Evolutionary conservation across 2,888 invertebrate genomes (phyloP).

Genomic region (Caprella mutica): DNA sequence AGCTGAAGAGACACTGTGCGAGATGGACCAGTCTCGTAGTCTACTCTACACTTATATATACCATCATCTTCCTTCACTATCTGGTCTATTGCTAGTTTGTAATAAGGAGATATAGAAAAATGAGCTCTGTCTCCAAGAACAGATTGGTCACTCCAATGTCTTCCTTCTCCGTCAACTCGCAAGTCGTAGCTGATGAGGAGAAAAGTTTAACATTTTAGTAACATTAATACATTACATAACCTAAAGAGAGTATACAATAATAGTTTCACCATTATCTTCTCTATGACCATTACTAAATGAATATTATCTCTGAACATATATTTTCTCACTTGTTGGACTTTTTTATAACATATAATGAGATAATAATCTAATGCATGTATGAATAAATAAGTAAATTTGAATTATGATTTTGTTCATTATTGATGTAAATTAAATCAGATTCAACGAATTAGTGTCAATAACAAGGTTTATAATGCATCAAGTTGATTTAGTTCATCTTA

Average conservation of each 20-base stretch:
- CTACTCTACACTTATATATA: constrained; percentile 30
- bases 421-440: too few species aligned
- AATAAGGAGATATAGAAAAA: constrained; percentile 14
- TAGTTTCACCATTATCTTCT: not conserved
- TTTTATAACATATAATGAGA: not conserved
- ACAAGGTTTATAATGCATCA: too few species aligned
- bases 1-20: constrained; percentile 22
- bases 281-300: not conserved
- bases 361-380: too few species aligned
- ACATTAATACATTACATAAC: not conserved
- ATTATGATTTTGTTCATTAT: too few species aligned
- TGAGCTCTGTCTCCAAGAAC: constrained; percentile 25
- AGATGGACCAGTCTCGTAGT: constrained; percentile 28
- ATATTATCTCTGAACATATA: not conserved
- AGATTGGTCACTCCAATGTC: constrained; percentile 31
- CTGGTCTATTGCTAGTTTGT: constrained; percentile 21
- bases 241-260: not conserved
- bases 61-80: constrained; percentile 26
- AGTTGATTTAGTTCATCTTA: too few species aligned
- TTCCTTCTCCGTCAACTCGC: constrained; percentile 16
- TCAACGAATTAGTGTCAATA: too few species aligned
- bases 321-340: not conserved
- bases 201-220: constrained; percentile 1
- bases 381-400: too few species aligned
- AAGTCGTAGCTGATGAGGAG: constrained; percentile 25